These are phyloP conservation scores for Habropoda laboriosa DNA, from an alignment of 1,140 invertebrate genomes.

Conservation along the genomic window DNA sequence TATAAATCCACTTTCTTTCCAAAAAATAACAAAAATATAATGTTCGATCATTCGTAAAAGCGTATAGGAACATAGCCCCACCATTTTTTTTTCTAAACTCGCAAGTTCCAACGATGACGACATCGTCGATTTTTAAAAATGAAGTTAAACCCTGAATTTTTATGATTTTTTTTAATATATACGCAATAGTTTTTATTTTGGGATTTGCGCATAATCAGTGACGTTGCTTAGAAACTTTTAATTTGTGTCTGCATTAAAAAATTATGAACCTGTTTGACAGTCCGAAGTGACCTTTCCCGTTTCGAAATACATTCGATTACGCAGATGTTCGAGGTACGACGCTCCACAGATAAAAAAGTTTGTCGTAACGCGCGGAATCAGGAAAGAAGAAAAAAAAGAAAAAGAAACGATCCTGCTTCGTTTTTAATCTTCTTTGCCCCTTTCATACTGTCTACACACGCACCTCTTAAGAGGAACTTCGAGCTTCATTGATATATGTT, in stretches of 20 bases:
- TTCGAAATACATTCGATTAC: conserved; percentile 27
- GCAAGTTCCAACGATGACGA: neutral
- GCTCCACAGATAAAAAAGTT: neutral
- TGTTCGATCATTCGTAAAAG: too few relatives aligned
- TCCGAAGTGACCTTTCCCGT: conserved; percentile 16
- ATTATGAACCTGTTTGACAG: conserved; percentile 34
- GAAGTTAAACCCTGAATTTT: neutral
- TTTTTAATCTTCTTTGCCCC: neutral
- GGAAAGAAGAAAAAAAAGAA: too few relatives aligned
- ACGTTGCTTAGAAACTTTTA: neutral
- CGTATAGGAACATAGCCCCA: neutral
- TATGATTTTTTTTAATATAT: neutral
- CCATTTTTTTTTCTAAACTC: neutral
- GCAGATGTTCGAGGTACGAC: neutral
- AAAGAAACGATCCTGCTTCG: neutral
- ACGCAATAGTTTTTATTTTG: neutral
- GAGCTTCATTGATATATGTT: neutral
- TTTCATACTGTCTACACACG: neutral
- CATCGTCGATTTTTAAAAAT: neutral
- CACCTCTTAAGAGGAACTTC: neutral
- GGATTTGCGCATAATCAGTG: neutral
- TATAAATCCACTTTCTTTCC: neutral
- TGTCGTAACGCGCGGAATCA: neutral
- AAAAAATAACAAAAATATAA: neutral
- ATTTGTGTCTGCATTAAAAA: neutral